phyloP scores from a whole-genome alignment of 2,888 invertebrate species.

The Thymelicus lineola region DNA sequence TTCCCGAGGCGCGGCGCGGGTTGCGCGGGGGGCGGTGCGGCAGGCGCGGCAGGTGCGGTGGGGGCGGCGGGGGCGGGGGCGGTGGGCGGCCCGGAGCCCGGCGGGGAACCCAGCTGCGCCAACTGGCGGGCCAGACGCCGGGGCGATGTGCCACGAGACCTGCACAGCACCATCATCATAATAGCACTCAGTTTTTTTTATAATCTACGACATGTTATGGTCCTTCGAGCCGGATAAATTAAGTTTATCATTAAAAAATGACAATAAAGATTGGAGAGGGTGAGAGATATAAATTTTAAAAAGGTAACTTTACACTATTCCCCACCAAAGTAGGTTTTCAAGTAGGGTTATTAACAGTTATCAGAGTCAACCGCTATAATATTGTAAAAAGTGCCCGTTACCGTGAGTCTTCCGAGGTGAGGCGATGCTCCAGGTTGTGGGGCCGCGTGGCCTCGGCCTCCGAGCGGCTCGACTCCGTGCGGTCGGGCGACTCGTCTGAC shows the following conservation, averaged over 20 bases:
- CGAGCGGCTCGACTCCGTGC: conserved; percentile 71
- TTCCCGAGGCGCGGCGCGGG: not conserved
- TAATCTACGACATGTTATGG: too few species aligned
- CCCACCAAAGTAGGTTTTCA: too few species aligned
- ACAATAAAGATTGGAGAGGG: too few species aligned
- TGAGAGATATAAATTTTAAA: too few species aligned
- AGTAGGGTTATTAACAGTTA: not conserved
- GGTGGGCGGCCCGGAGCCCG: conserved; percentile 37
- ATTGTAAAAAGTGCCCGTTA: conserved; percentile 36
- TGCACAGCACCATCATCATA: conserved; percentile 32
- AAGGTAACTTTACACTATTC: too few species aligned
- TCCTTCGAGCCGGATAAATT: too few species aligned
- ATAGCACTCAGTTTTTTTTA: too few species aligned
- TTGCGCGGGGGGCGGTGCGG: conserved; percentile 46
- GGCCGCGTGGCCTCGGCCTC: conserved; percentile 64
- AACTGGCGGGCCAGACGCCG: conserved; percentile 71
- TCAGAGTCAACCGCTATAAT: too few species aligned
- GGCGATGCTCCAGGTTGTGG: conserved; percentile 63
- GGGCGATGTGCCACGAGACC: conserved; percentile 63
- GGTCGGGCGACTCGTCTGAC: conserved; percentile 71
- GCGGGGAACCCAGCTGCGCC: conserved; percentile 74
- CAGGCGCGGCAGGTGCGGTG: conserved; percentile 40
- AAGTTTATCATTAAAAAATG: too few species aligned
- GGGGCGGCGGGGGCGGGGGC: conserved; percentile 39
- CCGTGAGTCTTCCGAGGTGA: conserved; percentile 59